Evolutionary conservation across 2,797 vertebrate species (phyloP).

Genomic region (Cuniculus paca): DNA sequence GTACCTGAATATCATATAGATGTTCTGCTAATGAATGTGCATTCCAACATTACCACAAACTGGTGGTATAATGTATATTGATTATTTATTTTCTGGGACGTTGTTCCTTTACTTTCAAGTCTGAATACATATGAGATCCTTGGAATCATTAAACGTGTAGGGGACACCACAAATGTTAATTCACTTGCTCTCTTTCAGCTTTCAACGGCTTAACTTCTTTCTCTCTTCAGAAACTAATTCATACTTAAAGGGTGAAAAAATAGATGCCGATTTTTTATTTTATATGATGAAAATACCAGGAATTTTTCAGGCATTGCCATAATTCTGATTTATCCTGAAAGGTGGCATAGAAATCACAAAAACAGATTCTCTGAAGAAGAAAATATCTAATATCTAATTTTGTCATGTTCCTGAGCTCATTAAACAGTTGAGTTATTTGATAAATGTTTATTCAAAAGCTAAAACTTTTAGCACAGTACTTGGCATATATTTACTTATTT

Average conservation of each 20-base stretch:
- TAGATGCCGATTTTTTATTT: not conserved
- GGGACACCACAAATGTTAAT: not conserved
- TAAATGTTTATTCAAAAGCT: constrained; percentile 62
- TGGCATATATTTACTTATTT: constrained; percentile 11
- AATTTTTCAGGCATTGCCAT: not conserved
- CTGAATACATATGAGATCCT: not conserved
- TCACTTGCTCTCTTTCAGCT: not conserved
- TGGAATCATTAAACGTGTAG: not conserved
- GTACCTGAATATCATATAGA: not conserved
- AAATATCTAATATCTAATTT: not conserved
- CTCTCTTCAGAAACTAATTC: not conserved
- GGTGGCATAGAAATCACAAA: not conserved
- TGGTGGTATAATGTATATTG: not conserved
- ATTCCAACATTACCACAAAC: not conserved
- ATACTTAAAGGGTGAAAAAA: not conserved
- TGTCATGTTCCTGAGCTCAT: not conserved
- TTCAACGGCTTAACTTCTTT: not conserved
- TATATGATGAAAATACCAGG: not conserved
- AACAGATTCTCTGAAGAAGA: not conserved
- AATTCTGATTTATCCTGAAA: constrained; percentile 18
- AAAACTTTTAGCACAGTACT: constrained; percentile 25
- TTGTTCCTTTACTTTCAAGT: constrained; percentile 2
- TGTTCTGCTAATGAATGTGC: not conserved
- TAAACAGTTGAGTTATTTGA: constrained; percentile 45
- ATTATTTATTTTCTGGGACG: not conserved